Base-by-base conservation (phyloP, 2,797 vertebrate species). In the Petrocephalus sullivani region DNA sequence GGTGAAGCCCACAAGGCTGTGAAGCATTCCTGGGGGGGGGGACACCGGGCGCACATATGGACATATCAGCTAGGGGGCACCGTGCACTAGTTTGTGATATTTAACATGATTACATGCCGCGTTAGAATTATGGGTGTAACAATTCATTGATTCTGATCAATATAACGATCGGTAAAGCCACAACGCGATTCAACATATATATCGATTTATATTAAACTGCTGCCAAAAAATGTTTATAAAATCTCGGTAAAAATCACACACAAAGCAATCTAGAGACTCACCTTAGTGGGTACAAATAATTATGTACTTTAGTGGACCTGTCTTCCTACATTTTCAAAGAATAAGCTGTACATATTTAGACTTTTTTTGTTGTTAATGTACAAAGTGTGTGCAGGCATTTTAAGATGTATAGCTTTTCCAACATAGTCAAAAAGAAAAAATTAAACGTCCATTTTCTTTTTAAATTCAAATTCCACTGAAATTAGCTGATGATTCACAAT, bases 1-100 rank as follows among this genome's bases (percentile, higher is more conserved):
- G 90, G 97, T 91, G 93, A 97, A 99, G 91, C 97, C 98, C 58
- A 97, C 96, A 91, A 98, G 92, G 57, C 96, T 94, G 19, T 99
- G 98, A 91, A 99, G 93, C 97, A 99, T 98, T 23, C 98, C 98
- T 99, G 92, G 54, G 49, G 5, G 16, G 51, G 49, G 5, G 41
- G 19, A 9, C 33, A 51, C 53, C 49, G 58, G 19, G 21, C 7
- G 10, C 21, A 23, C 54, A 28, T 8, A 46, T 78, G 10, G 51
- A 23, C 54, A 28, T 8, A 19, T 78, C 71, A 78, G 61, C 61
- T 67, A 67, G 61, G 61, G 61, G 10, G 37, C 4, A 16, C 71
- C 0, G 1, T 46, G 16, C 28, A 14, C 64, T 33, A 37, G 28
- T 37, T 37, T 37, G 28, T 5, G 10, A 71, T 37, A 14, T 14